Conservation (phyloP, 1,140 invertebrate genomes). For the Nomia melanderi region DNA sequence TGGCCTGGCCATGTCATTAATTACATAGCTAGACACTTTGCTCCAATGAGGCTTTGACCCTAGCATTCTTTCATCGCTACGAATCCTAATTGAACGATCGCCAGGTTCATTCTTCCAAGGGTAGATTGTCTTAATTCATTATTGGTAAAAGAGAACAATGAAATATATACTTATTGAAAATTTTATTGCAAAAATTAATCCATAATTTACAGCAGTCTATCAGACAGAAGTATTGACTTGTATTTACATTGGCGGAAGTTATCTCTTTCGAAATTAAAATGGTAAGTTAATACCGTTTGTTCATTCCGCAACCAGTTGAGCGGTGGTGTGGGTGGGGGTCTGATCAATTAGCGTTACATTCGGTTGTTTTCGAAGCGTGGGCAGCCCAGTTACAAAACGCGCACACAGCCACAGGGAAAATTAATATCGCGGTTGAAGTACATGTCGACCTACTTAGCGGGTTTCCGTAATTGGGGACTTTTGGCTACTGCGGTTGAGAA, state of each 20-base stretch:
- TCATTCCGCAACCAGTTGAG: not conserved
- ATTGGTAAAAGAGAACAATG: too few relatives aligned
- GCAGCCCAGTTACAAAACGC: not conserved
- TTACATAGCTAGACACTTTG: too few relatives aligned
- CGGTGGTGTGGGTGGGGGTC: not conserved
- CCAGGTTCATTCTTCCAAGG: too few relatives aligned
- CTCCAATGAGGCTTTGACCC: too few relatives aligned
- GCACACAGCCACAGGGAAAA: not conserved
- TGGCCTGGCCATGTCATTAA: too few relatives aligned
- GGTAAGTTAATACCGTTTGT: not conserved
- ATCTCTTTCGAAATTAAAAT: conserved; percentile 11
- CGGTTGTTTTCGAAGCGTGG: conserved; percentile 1
- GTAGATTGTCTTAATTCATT: too few relatives aligned
- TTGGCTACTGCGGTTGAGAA: not conserved
- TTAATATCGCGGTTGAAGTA: conserved; percentile 36
- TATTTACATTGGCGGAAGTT: conserved; percentile 15
- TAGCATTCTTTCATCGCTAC: too few relatives aligned
- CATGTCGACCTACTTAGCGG: conserved; percentile 39
- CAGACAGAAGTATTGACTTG: not conserved
- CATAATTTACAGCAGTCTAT: not conserved
- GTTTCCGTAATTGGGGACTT: conserved; percentile 38
- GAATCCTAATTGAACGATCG: too few relatives aligned
- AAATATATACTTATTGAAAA: too few relatives aligned
- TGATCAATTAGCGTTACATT: conserved; percentile 29
- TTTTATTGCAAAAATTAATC: too few relatives aligned